Percentiles rank a stretch among this genome's conserved stretches.
phyloP scores from a whole-genome alignment of 2,797 vertebrate genomes.

The Triplophysa yarkandensis region DNA sequence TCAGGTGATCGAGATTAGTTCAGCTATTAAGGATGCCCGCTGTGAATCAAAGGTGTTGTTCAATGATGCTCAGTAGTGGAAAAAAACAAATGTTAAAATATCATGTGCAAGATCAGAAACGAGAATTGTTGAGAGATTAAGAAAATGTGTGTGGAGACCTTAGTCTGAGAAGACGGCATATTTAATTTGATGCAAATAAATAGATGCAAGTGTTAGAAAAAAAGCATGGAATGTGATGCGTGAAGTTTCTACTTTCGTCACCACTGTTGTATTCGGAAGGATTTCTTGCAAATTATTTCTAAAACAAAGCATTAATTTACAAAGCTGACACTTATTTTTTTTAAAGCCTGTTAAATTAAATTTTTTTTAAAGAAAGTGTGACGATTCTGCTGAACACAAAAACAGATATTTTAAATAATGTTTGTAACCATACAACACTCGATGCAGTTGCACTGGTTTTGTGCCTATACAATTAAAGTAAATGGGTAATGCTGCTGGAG shows the following conservation, averaged over 20 bases:
- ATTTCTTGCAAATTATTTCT: too few relatives aligned
- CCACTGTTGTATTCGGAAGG: not conserved
- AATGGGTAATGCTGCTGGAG: too few relatives aligned
- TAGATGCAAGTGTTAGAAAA: not conserved
- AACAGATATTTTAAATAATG: too few relatives aligned
- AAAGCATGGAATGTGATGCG: not conserved
- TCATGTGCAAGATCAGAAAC: not conserved
- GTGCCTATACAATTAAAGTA: too few relatives aligned
- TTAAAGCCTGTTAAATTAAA: too few relatives aligned
- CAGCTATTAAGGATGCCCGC: slow-evolving; percentile 27
- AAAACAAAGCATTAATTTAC: too few relatives aligned
- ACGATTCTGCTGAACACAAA: too few relatives aligned
- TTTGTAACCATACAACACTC: too few relatives aligned
- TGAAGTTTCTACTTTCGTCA: not conserved
- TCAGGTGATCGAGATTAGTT: slow-evolving; percentile 20
- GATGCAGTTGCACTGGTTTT: too few relatives aligned
- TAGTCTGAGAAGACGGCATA: not conserved
- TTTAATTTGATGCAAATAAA: slow-evolving; percentile 1
- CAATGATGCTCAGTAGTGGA: slow-evolving; percentile 21
- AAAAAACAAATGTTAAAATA: not conserved
- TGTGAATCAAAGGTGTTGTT: slow-evolving; percentile 44
- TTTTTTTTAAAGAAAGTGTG: too few relatives aligned
- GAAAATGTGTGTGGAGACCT: not conserved
- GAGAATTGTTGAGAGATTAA: not conserved
- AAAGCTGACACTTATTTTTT: too few relatives aligned